These are phyloP conservation scores for Vireo altiloquus DNA, from an alignment of 2,113 vertebrate species.

Conservation along the genomic window DNA sequence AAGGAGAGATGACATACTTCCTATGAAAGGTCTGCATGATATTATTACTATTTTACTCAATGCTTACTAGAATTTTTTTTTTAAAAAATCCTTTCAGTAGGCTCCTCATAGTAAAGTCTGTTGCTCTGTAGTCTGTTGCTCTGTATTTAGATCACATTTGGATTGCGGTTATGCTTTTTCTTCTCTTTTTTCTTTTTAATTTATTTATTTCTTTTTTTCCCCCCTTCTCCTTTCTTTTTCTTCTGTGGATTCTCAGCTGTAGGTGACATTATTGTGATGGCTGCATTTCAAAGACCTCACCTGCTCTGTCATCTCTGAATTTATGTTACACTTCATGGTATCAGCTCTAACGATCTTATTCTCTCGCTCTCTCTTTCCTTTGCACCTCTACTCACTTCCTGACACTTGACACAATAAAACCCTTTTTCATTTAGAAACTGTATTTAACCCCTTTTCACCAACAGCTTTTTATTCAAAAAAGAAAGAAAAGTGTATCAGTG, in stretches of 20 bases:
- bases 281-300: conserved; percentile 56
- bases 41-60: not conserved
- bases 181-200: not conserved
- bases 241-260: conserved; percentile 50
- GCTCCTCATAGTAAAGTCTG: not conserved
- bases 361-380: conserved; percentile 68
- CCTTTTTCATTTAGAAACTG: conserved; percentile 75
- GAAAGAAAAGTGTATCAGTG: conserved; percentile 49
- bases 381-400: conserved; percentile 77
- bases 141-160: not conserved
- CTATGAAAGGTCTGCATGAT: not conserved
- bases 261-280: conserved; percentile 35
- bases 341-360: conserved; percentile 71
- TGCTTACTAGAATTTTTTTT: not conserved
- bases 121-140: not conserved
- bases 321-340: conserved; percentile 66
- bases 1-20: not conserved
- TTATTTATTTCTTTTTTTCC: not conserved
- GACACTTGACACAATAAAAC: conserved; percentile 75
- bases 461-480: conserved; percentile 62
- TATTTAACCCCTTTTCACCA: conserved; percentile 70
- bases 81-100: not conserved
- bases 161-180: not conserved
- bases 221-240: not conserved
- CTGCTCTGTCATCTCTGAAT: conserved; percentile 73